phyloP scores from a whole-genome alignment of 2,888 invertebrate genomes.

The Axea sp. region DNA sequence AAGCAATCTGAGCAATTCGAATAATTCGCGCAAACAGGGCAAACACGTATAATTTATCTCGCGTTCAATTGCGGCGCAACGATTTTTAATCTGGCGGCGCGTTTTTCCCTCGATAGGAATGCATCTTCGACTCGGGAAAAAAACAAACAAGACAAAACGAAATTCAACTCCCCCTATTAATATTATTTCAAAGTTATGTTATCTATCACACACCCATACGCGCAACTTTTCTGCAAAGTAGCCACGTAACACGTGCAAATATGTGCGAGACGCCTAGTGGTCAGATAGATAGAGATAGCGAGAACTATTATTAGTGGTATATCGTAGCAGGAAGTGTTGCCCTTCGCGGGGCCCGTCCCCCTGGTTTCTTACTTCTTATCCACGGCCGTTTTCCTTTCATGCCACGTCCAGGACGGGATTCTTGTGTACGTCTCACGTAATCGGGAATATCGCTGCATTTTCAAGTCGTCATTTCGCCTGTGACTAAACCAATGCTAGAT shows the following conservation, averaged over 20 bases:
- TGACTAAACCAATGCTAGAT: conserved; percentile 16
- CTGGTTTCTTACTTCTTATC: conserved; percentile 23
- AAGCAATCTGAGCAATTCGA: neutral
- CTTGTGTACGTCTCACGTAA: conserved; percentile 26
- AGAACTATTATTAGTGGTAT: conserved; percentile 57
- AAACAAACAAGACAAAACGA: conserved; percentile 9
- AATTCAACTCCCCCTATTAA: conserved; percentile 19
- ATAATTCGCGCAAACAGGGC: conserved; percentile 4
- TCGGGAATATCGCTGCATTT: conserved; percentile 43
- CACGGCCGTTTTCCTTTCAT: conserved; percentile 26
- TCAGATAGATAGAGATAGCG: conserved; percentile 54
- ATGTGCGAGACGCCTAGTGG: conserved; percentile 42
- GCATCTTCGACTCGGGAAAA: conserved; percentile 8
- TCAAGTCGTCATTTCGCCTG: conserved; percentile 37
- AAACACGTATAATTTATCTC: conserved; percentile 9
- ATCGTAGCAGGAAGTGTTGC: conserved; percentile 58
- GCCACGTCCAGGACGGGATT: conserved; percentile 6
- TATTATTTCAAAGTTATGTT: conserved; percentile 32
- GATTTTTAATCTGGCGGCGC: conserved; percentile 1
- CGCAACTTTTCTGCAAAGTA: conserved; percentile 44
- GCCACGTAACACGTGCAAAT: conserved; percentile 53
- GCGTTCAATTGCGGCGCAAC: conserved; percentile 5
- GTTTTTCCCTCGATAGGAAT: conserved; percentile 1
- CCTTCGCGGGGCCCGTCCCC: conserved; percentile 20
- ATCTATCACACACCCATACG: conserved; percentile 26